Evolutionary conservation across 2,888 invertebrate species (phyloP).

Genomic region (Trachelus stipa): DNA sequence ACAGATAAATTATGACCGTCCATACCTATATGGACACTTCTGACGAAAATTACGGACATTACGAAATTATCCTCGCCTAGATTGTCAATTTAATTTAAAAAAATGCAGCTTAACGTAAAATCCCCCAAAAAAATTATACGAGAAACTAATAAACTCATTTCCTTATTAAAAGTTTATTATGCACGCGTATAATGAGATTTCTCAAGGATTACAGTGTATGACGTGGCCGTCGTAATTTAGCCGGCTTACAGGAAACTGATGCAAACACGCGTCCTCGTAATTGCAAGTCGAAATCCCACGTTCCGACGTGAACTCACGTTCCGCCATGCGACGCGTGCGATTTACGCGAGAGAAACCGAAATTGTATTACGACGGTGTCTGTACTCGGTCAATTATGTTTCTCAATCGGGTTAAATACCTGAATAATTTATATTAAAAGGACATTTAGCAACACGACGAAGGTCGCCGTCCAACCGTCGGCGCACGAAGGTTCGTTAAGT

Average conservation of each 20-base stretch:
- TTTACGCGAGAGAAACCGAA: not conserved
- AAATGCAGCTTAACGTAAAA: too few species aligned
- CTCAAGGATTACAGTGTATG: not conserved
- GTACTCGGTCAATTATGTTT: not conserved
- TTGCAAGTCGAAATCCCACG: not conserved
- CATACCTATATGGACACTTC: too few species aligned
- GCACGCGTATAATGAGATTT: not conserved
- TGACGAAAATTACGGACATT: too few species aligned
- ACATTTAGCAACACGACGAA: not conserved
- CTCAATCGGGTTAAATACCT: not conserved
- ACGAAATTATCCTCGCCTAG: too few species aligned
- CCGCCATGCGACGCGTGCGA: not conserved
- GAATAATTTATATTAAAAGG: not conserved
- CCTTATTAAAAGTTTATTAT: not conserved
- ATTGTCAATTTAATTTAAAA: too few species aligned
- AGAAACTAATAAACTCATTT: not conserved
- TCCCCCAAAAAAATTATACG: not conserved
- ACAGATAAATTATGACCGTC: too few species aligned
- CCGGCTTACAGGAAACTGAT: not conserved
- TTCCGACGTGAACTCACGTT: not conserved
- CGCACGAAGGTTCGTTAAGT: not conserved
- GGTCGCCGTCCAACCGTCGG: not conserved
- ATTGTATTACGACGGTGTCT: not conserved
- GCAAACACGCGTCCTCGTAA: not conserved
- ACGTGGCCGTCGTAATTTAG: not conserved